Evolutionary conservation across 2,888 invertebrate species (phyloP).

Genomic region (Cheilosia grossa): DNA sequence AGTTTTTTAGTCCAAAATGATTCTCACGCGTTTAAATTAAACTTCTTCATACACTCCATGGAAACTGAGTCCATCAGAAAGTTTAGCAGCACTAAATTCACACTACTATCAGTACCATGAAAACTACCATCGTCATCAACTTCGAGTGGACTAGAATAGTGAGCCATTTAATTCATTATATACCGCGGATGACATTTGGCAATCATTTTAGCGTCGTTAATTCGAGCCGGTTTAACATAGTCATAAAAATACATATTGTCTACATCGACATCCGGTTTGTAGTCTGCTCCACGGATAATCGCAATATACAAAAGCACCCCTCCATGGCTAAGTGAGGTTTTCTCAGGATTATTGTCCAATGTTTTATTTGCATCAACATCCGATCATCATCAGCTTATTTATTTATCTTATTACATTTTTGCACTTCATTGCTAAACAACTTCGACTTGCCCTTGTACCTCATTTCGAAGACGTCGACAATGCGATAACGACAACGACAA

Average conservation of each 20-base stretch:
- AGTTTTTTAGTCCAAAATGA: too few relatives aligned
- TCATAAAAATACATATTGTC: constrained; percentile 5
- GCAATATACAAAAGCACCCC: constrained; percentile 1
- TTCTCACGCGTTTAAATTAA: too few relatives aligned
- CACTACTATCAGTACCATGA: too few relatives aligned
- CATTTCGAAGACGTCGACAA: constrained; percentile 56
- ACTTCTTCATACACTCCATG: too few relatives aligned
- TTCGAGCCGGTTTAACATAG: constrained; percentile 24
- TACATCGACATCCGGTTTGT: constrained; percentile 33
- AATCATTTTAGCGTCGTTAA: constrained; percentile 32
- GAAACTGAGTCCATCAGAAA: too few relatives aligned
- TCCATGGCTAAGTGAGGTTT: constrained; percentile 55
- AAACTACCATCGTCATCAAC: neutral
- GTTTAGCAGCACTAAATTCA: too few relatives aligned
- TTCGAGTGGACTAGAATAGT: neutral
- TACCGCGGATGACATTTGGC: constrained; percentile 16
- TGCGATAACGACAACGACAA: neutral
- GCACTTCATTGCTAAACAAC: constrained; percentile 70
- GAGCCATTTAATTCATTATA: constrained; percentile 13
- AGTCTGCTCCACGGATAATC: constrained; percentile 3
- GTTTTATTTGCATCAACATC: constrained; percentile 23
- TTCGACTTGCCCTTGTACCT: constrained; percentile 70
- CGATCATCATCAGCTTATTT: constrained; percentile 34
- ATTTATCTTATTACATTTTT: constrained; percentile 59
- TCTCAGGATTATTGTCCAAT: constrained; percentile 47